A percentile compares a stretch with the other conserved stretches of the same genome.
Conservation (phyloP, 2,797 vertebrate species). For the Schizopygopsis pylzovi region DNA sequence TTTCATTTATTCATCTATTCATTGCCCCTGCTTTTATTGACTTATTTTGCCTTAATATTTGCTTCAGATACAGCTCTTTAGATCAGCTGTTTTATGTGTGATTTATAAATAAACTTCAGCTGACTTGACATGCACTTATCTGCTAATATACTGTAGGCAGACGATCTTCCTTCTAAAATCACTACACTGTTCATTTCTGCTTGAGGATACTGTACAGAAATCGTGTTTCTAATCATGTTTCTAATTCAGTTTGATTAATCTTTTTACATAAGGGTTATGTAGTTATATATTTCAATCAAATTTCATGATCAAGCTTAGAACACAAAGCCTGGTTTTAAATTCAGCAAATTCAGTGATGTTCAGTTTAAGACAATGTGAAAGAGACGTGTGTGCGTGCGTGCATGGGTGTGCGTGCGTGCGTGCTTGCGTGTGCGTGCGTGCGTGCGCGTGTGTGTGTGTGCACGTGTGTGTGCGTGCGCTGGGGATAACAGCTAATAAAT, state of each 20-base stretch:
- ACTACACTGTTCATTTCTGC: slow-evolving; percentile 4
- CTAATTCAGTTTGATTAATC: neutral
- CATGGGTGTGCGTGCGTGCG: too few relatives aligned
- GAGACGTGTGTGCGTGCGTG: too few relatives aligned
- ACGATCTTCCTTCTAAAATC: slow-evolving; percentile 3
- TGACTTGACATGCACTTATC: neutral
- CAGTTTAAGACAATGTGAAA: neutral
- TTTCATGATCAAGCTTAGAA: neutral
- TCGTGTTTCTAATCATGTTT: too few relatives aligned
- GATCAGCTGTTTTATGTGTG: neutral
- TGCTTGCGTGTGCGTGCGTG: too few relatives aligned
- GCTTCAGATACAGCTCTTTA: neutral
- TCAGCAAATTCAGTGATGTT: neutral
- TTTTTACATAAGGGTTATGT: neutral
- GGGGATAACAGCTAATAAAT: neutral
- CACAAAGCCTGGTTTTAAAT: neutral
- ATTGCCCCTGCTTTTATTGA: neutral
- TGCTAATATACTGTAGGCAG: neutral
- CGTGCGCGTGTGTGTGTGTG: too few relatives aligned
- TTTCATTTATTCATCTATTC: neutral
- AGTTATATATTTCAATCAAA: neutral
- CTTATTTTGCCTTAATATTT: neutral
- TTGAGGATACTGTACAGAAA: neutral
- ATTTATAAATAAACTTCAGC: slow-evolving; percentile 3
- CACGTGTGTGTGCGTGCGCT: too few relatives aligned